A percentile compares a stretch with the other conserved stretches of the same genome.
Evolutionary conservation across 2,113 vertebrate species (phyloP).

Genomic region (Diadophis punctatus): DNA sequence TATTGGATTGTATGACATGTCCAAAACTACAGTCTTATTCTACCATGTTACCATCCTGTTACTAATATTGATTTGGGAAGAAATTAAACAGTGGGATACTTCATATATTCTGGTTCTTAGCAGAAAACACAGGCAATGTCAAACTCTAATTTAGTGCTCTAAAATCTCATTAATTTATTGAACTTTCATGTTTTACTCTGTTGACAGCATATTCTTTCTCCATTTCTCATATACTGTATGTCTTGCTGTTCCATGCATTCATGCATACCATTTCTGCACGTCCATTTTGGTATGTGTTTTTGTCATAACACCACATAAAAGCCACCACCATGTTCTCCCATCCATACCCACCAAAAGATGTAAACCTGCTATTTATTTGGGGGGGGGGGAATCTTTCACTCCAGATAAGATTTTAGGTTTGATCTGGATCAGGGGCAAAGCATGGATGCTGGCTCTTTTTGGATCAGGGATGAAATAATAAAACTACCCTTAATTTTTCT

Average conservation of each 20-base stretch:
- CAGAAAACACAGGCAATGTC: not conserved
- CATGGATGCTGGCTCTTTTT: not conserved
- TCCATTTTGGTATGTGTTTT: not conserved
- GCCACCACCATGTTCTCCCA: not conserved
- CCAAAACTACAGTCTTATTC: not conserved
- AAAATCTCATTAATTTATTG: not conserved
- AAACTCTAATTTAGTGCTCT: not conserved
- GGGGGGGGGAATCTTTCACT: not conserved
- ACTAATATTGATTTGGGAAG: not conserved
- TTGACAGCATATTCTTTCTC: not conserved
- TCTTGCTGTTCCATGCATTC: not conserved
- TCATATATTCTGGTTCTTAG: not conserved
- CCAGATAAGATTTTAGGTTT: not conserved
- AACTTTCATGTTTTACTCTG: not conserved
- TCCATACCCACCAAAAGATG: not conserved
- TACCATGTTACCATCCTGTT: not conserved
- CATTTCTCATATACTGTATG: not conserved
- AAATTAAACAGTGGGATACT: not conserved
- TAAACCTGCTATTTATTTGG: not conserved
- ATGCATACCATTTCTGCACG: not conserved
- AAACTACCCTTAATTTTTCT: not conserved
- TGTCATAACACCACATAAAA: not conserved
- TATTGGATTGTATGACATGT: not conserved
- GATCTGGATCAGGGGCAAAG: not conserved
- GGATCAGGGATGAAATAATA: not conserved